Evolutionary conservation across 2,797 vertebrate genomes (phyloP).

Genomic region (Gorsachius magnificus): DNA sequence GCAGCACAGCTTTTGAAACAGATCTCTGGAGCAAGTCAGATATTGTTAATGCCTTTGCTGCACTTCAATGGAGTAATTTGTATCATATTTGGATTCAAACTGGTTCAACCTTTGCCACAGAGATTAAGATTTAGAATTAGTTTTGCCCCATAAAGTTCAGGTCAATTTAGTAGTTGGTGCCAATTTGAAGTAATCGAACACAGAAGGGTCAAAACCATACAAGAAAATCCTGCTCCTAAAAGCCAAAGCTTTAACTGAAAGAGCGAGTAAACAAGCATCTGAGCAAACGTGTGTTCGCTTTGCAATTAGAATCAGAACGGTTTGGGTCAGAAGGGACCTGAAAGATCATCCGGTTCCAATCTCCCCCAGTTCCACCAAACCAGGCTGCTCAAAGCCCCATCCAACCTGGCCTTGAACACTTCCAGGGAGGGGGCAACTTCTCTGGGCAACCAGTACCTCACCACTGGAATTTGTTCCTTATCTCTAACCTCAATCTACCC

Average conservation of each 20-base stretch:
- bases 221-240: neutral
- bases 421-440: neutral
- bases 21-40: neutral
- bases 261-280: neutral
- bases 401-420: neutral
- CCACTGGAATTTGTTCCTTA: no score
- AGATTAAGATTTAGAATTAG: neutral
- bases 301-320: neutral
- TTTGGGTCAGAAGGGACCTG: neutral
- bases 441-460: neutral
- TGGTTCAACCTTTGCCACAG: neutral
- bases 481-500: neutral
- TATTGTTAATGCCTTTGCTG: neutral
- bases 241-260: neutral
- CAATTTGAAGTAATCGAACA: neutral
- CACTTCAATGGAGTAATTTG: neutral
- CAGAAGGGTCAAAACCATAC: neutral
- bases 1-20: neutral
- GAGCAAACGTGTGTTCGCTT: accelerated
- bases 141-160: neutral
- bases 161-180: neutral
- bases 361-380: neutral
- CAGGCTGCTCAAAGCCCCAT: neutral
- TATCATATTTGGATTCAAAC: neutral
- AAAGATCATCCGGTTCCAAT: neutral